Conservation (phyloP, 2,888 invertebrate species). For the Heliconius ismenius region DNA sequence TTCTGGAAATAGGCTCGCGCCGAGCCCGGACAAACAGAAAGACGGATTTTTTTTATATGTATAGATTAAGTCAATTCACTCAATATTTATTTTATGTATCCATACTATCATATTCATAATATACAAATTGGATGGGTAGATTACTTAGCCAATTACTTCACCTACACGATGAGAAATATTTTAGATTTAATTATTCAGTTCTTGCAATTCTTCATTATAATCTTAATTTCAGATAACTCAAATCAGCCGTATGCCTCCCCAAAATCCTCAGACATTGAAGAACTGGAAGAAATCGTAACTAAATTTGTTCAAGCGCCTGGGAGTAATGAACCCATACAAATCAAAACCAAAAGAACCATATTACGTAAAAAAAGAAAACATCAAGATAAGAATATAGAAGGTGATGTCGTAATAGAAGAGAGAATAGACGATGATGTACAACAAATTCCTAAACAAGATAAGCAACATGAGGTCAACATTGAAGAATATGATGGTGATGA, state of each 20-base stretch:
- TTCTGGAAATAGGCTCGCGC: too few species aligned
- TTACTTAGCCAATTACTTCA: too few species aligned
- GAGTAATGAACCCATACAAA: constrained; percentile 77
- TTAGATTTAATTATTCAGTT: too few species aligned
- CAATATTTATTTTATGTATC: too few species aligned
- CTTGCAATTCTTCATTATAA: background rate
- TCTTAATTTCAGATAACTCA: constrained; percentile 57
- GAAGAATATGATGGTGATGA: constrained; percentile 68
- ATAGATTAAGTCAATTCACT: too few species aligned
- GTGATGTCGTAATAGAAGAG: constrained; percentile 80
- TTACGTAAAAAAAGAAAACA: constrained; percentile 70
- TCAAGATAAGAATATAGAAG: constrained; percentile 47
- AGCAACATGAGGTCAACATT: constrained; percentile 63
- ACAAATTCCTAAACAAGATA: constrained; percentile 42
- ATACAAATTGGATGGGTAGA: too few species aligned
- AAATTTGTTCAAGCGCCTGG: constrained; percentile 80
- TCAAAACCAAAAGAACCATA: constrained; percentile 82
- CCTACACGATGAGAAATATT: too few species aligned
- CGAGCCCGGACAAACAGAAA: too few species aligned
- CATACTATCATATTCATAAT: too few species aligned
- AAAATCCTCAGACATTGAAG: constrained; percentile 74
- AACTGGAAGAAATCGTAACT: constrained; percentile 83
- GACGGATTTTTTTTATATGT: too few species aligned
- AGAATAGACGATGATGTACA: constrained; percentile 68
- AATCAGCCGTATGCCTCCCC: constrained; percentile 51